A percentile compares a stretch with the other conserved stretches of the same genome.
phyloP scores from a whole-genome alignment of 1,140 invertebrate species.

The Conus ventricosus region DNA sequence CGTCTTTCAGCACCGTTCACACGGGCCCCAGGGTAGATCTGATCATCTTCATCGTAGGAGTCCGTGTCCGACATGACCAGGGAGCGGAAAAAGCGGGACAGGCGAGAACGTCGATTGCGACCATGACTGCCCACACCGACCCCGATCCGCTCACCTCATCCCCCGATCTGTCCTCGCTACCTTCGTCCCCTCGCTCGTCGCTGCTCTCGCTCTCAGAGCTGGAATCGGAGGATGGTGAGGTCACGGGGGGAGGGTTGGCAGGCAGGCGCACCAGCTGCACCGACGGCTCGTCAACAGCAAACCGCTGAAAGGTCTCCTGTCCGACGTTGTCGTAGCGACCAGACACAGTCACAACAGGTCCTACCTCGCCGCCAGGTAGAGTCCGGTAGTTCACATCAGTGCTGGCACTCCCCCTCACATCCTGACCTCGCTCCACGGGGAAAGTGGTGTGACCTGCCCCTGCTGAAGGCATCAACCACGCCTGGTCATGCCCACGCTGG shows the following conservation, averaged over 20 bases:
- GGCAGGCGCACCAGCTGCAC: neutral
- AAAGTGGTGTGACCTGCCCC: neutral
- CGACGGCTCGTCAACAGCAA: neutral
- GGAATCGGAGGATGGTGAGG: slow-evolving; percentile 5
- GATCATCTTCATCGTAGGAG: slow-evolving; percentile 14
- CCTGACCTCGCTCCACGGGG: neutral
- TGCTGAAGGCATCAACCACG: neutral
- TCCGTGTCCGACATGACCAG: slow-evolving; percentile 27
- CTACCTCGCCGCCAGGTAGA: neutral
- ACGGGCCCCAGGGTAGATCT: neutral
- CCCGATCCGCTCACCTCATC: slow-evolving; percentile 10
- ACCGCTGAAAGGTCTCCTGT: slow-evolving; percentile 6
- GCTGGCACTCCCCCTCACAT: neutral
- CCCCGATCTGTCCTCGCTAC: neutral
- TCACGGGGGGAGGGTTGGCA: neutral
- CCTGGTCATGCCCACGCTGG: neutral
- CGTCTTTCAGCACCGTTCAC: neutral
- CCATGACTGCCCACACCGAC: slow-evolving; percentile 15
- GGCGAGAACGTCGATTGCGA: slow-evolving; percentile 25
- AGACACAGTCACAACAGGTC: neutral
- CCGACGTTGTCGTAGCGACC: slow-evolving; percentile 10
- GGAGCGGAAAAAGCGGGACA: slow-evolving; percentile 28
- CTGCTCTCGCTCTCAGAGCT: slow-evolving; percentile 23
- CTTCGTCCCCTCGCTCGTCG: slow-evolving; percentile 30
- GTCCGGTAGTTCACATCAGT: neutral